Base-by-base conservation (phyloP, 2,888 invertebrate species). In the Phengaris arion region DNA sequence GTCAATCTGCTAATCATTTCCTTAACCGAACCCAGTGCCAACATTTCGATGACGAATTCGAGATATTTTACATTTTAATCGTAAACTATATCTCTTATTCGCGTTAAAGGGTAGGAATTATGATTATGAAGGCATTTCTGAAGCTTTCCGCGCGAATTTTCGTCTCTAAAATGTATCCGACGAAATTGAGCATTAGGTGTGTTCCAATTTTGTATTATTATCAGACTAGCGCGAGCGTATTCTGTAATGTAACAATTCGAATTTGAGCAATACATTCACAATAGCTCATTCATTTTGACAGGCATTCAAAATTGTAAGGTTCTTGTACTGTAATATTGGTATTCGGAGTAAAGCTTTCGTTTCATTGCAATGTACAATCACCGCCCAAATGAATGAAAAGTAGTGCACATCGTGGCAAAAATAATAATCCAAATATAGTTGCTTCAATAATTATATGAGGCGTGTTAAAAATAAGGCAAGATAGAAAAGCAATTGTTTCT, bases 251-350 rank as follows among this genome's bases (percentile, higher is more conserved):
- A 52, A 52, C 52, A 52, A 52, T 52, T 52, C 10, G 12, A 52
- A 52, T 64, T 45, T 45, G 64, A 64, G 64, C 64, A 64, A 64
- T 64, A 64, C 64, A 35, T 64, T 64, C 13, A 64, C 64, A 64
- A 64, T 64, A 2, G 35, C 64, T 64, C 64, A 45, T 64, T 64
- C 64, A 64, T 64, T 35, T 35, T 45, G 64, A 64, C 64, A 64
- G 64, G 15, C 12, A 64, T 64, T 64, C 12, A 64, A 64, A 35
- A 64, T 64, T 64, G 64, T 64, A 12, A 55, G 13, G 55, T n/a
- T 55, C 55, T 55, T 55, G n/a, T 64, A 13, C 64, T 45, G 35
- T 6, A 12, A 35, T 22, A 2, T 64, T 35, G 35, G 12, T 22
- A 12, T 52, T 52, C 12, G 22, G 59, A 59, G 22, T 59, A 5